Evolutionary conservation across 2,888 invertebrate species (phyloP).

Genomic region (Macaria notata): DNA sequence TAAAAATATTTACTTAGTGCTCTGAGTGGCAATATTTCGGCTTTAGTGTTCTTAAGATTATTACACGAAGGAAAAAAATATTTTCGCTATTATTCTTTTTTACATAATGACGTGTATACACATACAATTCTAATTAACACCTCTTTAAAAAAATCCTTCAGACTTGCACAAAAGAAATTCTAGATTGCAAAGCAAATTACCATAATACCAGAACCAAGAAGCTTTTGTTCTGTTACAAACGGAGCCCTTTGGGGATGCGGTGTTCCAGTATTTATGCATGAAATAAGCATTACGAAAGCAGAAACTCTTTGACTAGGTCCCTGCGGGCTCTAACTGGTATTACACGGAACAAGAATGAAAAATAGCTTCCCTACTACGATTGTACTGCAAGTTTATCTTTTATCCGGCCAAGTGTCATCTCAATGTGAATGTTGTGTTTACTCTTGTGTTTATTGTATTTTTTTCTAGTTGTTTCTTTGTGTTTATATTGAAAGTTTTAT

Average conservation of each 20-base stretch:
- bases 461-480: too few species aligned
- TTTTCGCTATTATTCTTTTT: too few species aligned
- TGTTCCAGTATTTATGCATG: constrained; percentile 16
- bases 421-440: too few species aligned
- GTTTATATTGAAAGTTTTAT: too few species aligned
- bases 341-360: constrained; percentile 4
- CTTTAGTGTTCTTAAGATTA: too few species aligned
- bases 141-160: background rate
- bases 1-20: too few species aligned
- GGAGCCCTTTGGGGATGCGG: constrained; percentile 7
- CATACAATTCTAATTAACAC: too few species aligned
- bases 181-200: constrained; percentile 5
- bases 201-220: constrained; percentile 6
- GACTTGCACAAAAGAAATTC: background rate
- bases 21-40: too few species aligned
- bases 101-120: too few species aligned
- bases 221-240: constrained; percentile 12
- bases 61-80: too few species aligned
- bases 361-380: background rate
- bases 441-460: too few species aligned
- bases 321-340: constrained; percentile 7
- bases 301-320: constrained; percentile 11
- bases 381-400: background rate
- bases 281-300: constrained; percentile 14
- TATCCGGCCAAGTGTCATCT: background rate